Evolutionary conservation across 2,113 vertebrate genomes (phyloP).

Genomic region (Theristicus caerulescens): DNA sequence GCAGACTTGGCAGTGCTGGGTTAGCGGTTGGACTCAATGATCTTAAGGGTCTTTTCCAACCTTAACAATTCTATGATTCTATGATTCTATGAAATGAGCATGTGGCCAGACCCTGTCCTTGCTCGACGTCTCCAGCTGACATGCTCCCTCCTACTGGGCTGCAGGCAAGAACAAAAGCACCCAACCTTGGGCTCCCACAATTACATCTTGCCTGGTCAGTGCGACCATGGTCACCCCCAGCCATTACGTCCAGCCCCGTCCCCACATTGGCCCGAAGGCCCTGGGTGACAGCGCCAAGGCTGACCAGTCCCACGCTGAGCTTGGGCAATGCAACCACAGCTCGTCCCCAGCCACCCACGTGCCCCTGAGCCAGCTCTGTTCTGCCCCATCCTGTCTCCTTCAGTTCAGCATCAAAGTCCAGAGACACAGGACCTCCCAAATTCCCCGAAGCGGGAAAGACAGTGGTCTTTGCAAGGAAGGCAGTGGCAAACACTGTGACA

Average conservation of each 20-base stretch:
- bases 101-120: not conserved
- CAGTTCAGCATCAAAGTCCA: not conserved
- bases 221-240: too few species aligned
- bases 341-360: not conserved
- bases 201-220: not conserved
- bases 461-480: not conserved
- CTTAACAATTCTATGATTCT: too few species aligned
- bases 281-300: not conserved
- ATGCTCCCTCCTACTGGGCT: not conserved
- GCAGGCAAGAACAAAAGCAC: not conserved
- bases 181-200: not conserved
- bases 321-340: not conserved
- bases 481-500: accelerated
- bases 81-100: not conserved
- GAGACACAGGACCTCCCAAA: not conserved
- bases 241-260: not conserved
- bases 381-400: not conserved
- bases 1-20: too few species aligned
- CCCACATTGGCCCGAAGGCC: not conserved
- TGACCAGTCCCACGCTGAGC: not conserved
- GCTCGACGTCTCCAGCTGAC: not conserved
- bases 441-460: accelerated
- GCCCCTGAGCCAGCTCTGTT: not conserved
- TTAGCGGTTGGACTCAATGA: too few species aligned
- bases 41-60: too few species aligned